Evolutionary conservation across 2,888 invertebrate genomes (phyloP).

Genomic region (Coleophora flavipennella): DNA sequence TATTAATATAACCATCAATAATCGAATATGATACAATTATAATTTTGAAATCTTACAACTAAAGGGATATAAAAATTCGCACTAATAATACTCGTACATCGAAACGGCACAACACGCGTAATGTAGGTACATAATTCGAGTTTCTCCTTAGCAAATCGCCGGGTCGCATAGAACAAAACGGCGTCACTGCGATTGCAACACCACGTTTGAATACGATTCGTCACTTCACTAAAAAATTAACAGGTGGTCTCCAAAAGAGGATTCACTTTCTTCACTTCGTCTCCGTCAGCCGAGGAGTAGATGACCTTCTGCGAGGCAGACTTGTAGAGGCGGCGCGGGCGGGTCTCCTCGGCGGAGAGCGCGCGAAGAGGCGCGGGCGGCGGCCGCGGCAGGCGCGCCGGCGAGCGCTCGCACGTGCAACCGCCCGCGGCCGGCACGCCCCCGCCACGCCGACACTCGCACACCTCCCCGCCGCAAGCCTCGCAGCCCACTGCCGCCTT

Average conservation of each 20-base stretch:
- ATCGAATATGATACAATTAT: slow-evolving; percentile 56
- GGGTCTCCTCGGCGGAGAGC: slow-evolving; percentile 38
- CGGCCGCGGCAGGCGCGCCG: slow-evolving; percentile 21
- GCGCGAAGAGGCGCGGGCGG: slow-evolving; percentile 28
- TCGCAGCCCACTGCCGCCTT: slow-evolving; percentile 35
- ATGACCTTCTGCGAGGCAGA: slow-evolving; percentile 36
- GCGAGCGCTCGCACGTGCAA: slow-evolving; percentile 16
- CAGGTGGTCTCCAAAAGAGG: slow-evolving; percentile 62
- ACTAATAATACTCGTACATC: slow-evolving; percentile 64
- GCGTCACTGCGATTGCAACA: slow-evolving; percentile 1
- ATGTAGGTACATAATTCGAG: slow-evolving; percentile 25
- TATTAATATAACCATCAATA: slow-evolving; percentile 14
- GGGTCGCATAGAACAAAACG: slow-evolving; percentile 5
- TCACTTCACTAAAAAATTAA: slow-evolving; percentile 18
- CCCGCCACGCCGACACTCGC: slow-evolving; percentile 35
- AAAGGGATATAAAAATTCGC: slow-evolving; percentile 66
- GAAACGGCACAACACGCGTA: slow-evolving; percentile 29
- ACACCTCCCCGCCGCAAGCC: slow-evolving; percentile 36
- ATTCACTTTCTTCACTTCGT: slow-evolving; percentile 27
- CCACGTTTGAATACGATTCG: too few species aligned
- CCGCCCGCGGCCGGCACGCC: slow-evolving; percentile 13
- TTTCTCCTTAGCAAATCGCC: slow-evolving; percentile 12
- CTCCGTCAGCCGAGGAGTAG: slow-evolving; percentile 24
- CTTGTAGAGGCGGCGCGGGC: slow-evolving; percentile 42
- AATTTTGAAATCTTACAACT: slow-evolving; percentile 64